Base-by-base conservation (phyloP, 2,797 vertebrate species). In the Lacerta bilineata region DNA sequence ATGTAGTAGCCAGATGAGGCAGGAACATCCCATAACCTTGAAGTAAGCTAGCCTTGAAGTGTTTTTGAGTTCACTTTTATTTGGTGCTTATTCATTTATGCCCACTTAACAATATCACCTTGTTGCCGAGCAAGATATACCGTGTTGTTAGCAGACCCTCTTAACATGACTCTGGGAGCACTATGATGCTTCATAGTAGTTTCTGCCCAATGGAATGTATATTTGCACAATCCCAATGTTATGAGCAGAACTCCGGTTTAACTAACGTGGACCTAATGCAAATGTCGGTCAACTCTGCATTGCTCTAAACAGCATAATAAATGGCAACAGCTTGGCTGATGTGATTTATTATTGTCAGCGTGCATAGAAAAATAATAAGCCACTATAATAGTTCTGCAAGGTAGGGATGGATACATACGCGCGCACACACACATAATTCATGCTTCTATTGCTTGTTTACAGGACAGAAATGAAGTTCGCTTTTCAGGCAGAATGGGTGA, bases 361-460 rank as follows among this genome's bases (percentile, higher is more conserved):
- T 94, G 94, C 94, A 95, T 93, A 94, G 94, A 90, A 90, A 96
- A 96, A 93, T 94, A 96, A 94, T 91, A 92, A 95, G 95, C 89
- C 91, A 88, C 90, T 91, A 84, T 93, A 95, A 94, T 90, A 91
- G 88, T 93, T 93, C 91, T 90, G 91, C 80, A 85, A 93, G 96
- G 95, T 94, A 94, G 94, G 94, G 82, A 33, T 33, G 33, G 33
- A 33, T 33, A 33, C 33, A 33, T 33, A 33, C 33, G 33, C 33
- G 33, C 33, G n/a, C 33, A 33, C 33, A 33, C 33, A 33, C 33
- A 33, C 33, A 33, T 33, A 33, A 33, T 95, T 96, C 94, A 91
- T 90, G 87, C 80, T 94, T 90, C n/a, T 87, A 43, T 89, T 87
- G 90, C 87, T 90, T 88, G 74, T 87, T 92, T 93, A 92, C 90